phyloP scores from a whole-genome alignment of 1,140 invertebrate species.

The Artemia franciscana region DNA sequence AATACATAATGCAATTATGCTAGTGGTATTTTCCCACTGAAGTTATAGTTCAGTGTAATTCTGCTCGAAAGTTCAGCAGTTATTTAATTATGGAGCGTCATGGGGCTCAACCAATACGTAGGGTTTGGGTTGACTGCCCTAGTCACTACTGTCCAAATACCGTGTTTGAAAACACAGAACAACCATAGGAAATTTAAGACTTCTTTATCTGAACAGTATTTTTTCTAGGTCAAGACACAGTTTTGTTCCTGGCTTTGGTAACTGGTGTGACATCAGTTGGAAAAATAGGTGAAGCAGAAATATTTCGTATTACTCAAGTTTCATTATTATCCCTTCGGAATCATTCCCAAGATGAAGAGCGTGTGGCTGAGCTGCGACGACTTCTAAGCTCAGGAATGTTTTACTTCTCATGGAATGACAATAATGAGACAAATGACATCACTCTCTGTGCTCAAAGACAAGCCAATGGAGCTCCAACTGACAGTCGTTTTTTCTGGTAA shows the following conservation, averaged over 20 bases:
- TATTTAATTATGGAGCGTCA: no score
- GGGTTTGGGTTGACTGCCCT: no score
- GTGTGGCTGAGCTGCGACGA: slow-evolving; percentile 57
- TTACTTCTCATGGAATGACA: slow-evolving; percentile 63
- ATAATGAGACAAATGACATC: slow-evolving; percentile 43
- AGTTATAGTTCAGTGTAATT: no score
- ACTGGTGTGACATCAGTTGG: slow-evolving; percentile 83
- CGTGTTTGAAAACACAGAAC: no score
- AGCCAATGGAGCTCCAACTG: slow-evolving; percentile 46
- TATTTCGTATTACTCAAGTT: slow-evolving; percentile 78
- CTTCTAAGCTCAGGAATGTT: slow-evolving; percentile 87
- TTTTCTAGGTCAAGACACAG: slow-evolving; percentile 39
- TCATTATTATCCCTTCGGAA: slow-evolving; percentile 66
- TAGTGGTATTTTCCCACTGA: no score
- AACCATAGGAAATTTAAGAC: no score
- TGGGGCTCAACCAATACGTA: no score
- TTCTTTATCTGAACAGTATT: slow-evolving; percentile 6
- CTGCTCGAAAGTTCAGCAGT: no score
- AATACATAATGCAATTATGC: no score
- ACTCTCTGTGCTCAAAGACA: slow-evolving; percentile 76
- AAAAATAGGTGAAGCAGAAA: slow-evolving; percentile 74
- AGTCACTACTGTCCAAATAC: no score
- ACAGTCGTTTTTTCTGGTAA: slow-evolving; percentile 87
- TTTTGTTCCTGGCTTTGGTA: slow-evolving; percentile 72
- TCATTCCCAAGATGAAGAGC: slow-evolving; percentile 43